A percentile compares a stretch with the other conserved stretches of the same genome.
Conservation (phyloP, 2,888 invertebrate species). For the Polydrusus cervinus region DNA sequence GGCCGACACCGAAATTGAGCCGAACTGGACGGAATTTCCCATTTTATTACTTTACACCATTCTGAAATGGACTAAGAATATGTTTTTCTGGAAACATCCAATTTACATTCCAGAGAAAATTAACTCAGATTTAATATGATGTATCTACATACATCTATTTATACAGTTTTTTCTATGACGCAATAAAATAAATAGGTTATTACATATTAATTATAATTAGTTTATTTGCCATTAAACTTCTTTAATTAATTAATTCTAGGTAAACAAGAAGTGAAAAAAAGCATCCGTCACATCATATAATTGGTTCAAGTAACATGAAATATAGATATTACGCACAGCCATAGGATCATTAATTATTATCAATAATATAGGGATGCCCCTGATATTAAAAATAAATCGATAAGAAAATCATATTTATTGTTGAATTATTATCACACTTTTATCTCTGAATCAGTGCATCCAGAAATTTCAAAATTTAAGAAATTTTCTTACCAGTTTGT, state of each 20-base stretch:
- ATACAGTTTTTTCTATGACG: constrained; percentile 35
- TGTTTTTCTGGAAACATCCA: constrained; percentile 1
- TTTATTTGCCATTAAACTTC: constrained; percentile 47
- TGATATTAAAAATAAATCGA: not conserved
- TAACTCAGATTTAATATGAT: constrained; percentile 19
- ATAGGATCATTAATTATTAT: constrained; percentile 13
- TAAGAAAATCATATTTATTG: not conserved
- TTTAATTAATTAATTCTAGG: constrained; percentile 44
- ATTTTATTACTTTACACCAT: too few relatives aligned
- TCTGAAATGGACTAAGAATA: not conserved
- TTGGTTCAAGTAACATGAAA: constrained; percentile 42
- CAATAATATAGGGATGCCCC: constrained; percentile 9
- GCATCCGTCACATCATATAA: constrained; percentile 34
- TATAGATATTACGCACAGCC: constrained; percentile 18
- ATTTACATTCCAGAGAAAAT: constrained; percentile 1
- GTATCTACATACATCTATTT: not conserved
- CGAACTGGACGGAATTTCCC: too few relatives aligned
- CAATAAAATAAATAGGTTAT: constrained; percentile 45
- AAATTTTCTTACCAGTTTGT: too few relatives aligned
- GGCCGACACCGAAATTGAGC: too few relatives aligned
- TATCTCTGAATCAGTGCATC: too few relatives aligned
- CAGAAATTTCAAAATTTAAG: too few relatives aligned
- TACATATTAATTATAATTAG: constrained; percentile 43
- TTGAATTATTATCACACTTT: too few relatives aligned
- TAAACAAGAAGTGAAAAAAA: constrained; percentile 44